phyloP scores from a whole-genome alignment of 2,113 vertebrate genomes.

The Psephotus haematonotus region DNA sequence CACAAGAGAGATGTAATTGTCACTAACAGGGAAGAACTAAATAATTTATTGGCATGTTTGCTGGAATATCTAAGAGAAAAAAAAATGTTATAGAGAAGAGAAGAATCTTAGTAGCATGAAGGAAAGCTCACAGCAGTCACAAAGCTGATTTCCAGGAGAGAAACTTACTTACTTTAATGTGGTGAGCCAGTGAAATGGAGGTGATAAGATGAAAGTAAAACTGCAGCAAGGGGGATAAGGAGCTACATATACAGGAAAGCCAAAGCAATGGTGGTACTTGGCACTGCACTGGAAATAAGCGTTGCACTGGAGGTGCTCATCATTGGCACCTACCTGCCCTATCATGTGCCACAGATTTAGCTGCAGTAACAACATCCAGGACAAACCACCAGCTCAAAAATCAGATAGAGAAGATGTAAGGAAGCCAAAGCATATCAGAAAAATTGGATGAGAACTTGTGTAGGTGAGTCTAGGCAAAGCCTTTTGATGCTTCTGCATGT shows the following conservation, averaged over 20 bases:
- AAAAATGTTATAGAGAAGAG: background rate
- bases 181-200: background rate
- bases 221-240: background rate
- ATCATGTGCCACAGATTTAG: background rate
- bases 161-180: background rate
- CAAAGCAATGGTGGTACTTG: background rate
- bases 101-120: background rate
- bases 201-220: background rate
- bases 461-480: background rate
- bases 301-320: background rate
- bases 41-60: conserved; percentile 22
- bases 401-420: background rate
- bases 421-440: background rate
- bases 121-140: background rate
- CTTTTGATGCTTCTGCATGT: background rate
- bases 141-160: background rate
- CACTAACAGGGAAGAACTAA: conserved; percentile 32
- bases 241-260: background rate
- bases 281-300: background rate
- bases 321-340: background rate
- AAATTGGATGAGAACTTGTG: background rate
- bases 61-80: background rate
- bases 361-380: background rate
- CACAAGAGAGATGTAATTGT: conserved; percentile 38
- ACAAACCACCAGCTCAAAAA: background rate